These are phyloP conservation scores for Ophiodon elongatus DNA, from an alignment of 2,113 vertebrate species.

Conservation along the genomic window DNA sequence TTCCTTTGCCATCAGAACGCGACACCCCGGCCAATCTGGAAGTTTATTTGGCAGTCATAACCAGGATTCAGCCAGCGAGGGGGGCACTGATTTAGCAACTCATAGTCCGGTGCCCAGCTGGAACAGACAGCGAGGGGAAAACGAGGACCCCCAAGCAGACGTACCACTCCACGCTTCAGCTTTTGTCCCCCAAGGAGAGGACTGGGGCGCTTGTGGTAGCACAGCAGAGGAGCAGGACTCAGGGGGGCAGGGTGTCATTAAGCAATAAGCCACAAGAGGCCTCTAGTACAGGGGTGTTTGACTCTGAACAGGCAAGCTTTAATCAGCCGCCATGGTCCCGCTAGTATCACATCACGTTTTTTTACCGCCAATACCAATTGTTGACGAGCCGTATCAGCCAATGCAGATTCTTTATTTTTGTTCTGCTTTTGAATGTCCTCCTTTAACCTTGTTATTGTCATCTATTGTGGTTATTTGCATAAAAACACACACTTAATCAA, in stretches of 20 bases:
- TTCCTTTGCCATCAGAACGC: conserved; percentile 4
- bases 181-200: conserved; percentile 47
- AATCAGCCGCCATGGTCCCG: no score
- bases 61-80: conserved; percentile 40
- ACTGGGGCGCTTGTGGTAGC: conserved; percentile 36
- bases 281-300: not conserved
- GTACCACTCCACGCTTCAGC: conserved; percentile 22
- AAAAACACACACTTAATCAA: no score
- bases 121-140: conserved; percentile 50
- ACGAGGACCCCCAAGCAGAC: conserved; percentile 43
- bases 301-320: no score
- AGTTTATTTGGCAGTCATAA: conserved; percentile 48
- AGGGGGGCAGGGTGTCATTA: conserved; percentile 11
- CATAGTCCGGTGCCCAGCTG: conserved; percentile 46
- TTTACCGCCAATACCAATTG: no score
- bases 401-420: no score
- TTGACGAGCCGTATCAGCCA: no score
- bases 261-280: not conserved
- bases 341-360: no score
- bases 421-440: not conserved
- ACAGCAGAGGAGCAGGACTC: conserved; percentile 7
- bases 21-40: not conserved
- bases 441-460: no score
- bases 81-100: conserved; percentile 68
- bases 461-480: no score